phyloP scores from a whole-genome alignment of 1,140 invertebrate species.

The Acromyrmex charruanus region DNA sequence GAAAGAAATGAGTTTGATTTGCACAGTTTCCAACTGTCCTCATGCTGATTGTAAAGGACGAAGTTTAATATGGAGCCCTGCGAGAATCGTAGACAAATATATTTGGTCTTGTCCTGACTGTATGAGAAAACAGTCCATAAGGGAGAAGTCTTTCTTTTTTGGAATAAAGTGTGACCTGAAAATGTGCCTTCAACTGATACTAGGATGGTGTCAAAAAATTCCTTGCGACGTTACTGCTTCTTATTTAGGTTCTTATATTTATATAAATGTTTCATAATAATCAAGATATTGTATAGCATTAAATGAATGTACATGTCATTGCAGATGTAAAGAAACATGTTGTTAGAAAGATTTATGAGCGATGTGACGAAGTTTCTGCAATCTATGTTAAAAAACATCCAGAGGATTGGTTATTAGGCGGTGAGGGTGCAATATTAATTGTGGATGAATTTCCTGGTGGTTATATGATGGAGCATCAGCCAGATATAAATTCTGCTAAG shows the following conservation, averaged over 20 bases:
- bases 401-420: conserved; percentile 85
- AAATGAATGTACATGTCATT: conserved; percentile 50
- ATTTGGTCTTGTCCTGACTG: conserved; percentile 85
- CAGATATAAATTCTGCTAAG: conserved; percentile 76
- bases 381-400: conserved; percentile 82
- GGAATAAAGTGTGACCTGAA: conserved; percentile 86
- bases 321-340: conserved; percentile 85
- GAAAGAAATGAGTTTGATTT: conserved; percentile 85
- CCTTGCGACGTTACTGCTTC: conserved; percentile 80
- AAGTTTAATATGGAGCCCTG: conserved; percentile 83
- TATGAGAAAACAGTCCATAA: conserved; percentile 83
- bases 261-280: not conserved
- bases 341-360: conserved; percentile 85
- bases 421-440: conserved; percentile 83
- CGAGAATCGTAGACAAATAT: conserved; percentile 86
- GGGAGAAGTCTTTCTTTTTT: conserved; percentile 86
- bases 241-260: conserved; percentile 77
- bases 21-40: conserved; percentile 80
- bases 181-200: conserved; percentile 84
- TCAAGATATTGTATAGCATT: not conserved
- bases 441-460: conserved; percentile 87
- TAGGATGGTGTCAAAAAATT: conserved; percentile 86
- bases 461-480: conserved; percentile 81
- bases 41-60: conserved; percentile 81
- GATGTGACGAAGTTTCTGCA: conserved; percentile 83